Conservation (phyloP, 1,140 invertebrate genomes). For the Bombus affinis region DNA sequence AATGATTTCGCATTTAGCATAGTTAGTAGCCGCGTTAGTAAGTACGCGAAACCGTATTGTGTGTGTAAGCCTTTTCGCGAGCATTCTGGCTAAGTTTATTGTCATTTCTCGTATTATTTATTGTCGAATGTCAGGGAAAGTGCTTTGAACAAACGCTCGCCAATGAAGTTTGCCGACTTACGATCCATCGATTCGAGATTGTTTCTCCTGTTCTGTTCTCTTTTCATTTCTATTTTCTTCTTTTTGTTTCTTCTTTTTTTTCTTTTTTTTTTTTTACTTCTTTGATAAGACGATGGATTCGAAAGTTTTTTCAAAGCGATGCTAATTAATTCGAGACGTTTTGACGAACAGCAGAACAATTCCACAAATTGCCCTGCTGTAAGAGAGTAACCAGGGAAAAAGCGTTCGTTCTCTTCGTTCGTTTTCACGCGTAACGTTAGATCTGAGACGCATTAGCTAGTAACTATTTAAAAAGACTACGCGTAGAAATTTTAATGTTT, state of each 20-base stretch:
- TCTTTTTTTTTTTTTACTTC: background rate
- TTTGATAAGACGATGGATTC: background rate
- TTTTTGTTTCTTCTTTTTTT: background rate
- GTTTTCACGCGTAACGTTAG: background rate
- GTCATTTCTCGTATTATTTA: slow-evolving; percentile 64
- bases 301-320: slow-evolving; percentile 33
- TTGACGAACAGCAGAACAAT: slow-evolving; percentile 27
- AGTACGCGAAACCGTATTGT: slow-evolving; percentile 28
- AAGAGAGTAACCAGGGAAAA: background rate
- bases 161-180: background rate
- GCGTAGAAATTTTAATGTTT: slow-evolving; percentile 24
- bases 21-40: slow-evolving; percentile 49
- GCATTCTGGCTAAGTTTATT: slow-evolving; percentile 32
- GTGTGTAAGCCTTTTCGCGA: slow-evolving; percentile 9
- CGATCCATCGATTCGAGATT: background rate
- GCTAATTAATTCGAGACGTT: background rate
- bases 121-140: slow-evolving; percentile 52
- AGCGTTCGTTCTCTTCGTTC: slow-evolving; percentile 14
- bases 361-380: background rate
- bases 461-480: slow-evolving; percentile 53
- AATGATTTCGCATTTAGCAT: slow-evolving; percentile 65
- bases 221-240: background rate
- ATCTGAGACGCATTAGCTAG: slow-evolving; percentile 18
- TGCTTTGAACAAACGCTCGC: slow-evolving; percentile 30
- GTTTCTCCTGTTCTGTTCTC: background rate